Evolutionary conservation across 2,113 vertebrate species (phyloP).

Genomic region (Saguinus midas): DNA sequence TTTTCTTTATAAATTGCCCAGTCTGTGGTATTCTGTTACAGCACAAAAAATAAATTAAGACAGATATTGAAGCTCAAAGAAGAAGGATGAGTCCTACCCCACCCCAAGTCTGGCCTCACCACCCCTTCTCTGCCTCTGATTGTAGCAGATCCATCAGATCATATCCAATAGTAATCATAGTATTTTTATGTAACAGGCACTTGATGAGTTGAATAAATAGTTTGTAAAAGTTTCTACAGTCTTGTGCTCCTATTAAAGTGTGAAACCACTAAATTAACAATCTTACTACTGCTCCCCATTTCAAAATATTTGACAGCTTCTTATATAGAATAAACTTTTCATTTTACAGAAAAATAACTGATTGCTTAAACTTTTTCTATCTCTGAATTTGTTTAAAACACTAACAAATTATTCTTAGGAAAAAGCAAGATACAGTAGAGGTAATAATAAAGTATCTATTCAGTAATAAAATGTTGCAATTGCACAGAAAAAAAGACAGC

Average conservation of each 20-base stretch:
- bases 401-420: background rate
- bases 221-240: background rate
- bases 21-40: background rate
- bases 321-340: background rate
- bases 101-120: background rate
- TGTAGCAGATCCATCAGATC: background rate
- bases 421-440: background rate
- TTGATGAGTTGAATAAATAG: background rate
- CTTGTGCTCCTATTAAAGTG: background rate
- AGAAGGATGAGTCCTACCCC: background rate
- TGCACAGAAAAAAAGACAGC: background rate
- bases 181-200: background rate
- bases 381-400: background rate
- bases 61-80: background rate
- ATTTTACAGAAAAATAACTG: background rate
- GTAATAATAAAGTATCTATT: background rate
- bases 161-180: background rate
- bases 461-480: background rate
- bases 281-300: background rate
- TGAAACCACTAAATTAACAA: background rate
- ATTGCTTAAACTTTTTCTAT: background rate
- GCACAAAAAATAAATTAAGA: background rate
- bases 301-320: background rate
- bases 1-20: background rate
- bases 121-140: background rate